Evolutionary conservation across 2,888 invertebrate species (phyloP), one percentile per base, ranked within the genome.

Genomic region (Cheilosia urbana): DNA sequence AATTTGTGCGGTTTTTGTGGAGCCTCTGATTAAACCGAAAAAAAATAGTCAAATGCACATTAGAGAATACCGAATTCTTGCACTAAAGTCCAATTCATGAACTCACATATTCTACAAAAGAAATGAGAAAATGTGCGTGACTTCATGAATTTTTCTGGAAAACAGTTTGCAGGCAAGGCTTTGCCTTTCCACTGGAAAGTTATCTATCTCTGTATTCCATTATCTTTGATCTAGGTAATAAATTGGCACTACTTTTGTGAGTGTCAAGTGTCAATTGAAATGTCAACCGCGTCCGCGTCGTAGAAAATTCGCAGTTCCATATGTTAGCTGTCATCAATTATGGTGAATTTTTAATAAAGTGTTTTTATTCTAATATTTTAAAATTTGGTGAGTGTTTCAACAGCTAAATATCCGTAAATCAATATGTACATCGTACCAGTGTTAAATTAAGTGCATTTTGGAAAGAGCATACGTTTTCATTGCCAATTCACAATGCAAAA

Each of bases 331-430:
- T 71, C 58, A 55, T 34, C 53, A 65, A 65, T 42, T 60, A 84
- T 84, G 84, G 79, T 79, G 63, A 80, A 69, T 71, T 79, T 58
- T 84, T 49, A 84, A 71, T 80, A 71, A 76, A 53, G 45, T 75
- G 42, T 72, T 72, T 47, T 76, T 80, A 68, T 71, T 84, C 75
- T 37, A 37, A 37, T 37, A 37, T 37, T 37, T 40, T 7, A 55
- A 76, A 62, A 58, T 66, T 71, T 49, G 84, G 84, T 84, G 65
- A 84, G 84, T 75, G 49, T 53, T 73, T 40, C 11, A 42, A 68
- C 66, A 53, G 60, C 51, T 2, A 4, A 30, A 42, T 72, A 40
- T 17, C 40, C 34, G 17, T 4, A 15, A 49, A 15, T 21, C 4
- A 13, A 17, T 17, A 58, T 58, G 40, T 11, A 49, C 47, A 24